These are phyloP conservation scores for Cancer borealis DNA, from an alignment of 2,888 invertebrate species.

Conservation along the genomic window DNA sequence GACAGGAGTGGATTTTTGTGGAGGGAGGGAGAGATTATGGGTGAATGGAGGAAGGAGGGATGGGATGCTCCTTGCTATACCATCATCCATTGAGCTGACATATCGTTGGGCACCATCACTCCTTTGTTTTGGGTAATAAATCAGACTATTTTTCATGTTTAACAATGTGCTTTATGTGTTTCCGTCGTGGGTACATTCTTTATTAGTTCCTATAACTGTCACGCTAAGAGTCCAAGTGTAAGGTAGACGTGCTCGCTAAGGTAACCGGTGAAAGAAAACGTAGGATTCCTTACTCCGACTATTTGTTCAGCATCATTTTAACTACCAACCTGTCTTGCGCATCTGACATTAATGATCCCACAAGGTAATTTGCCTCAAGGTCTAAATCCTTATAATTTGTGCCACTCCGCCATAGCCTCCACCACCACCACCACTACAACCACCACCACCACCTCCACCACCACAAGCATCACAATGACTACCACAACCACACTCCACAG, in stretches of 20 bases:
- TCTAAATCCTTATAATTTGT: constrained; percentile 12
- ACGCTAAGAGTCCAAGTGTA: not conserved
- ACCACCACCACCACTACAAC: not conserved
- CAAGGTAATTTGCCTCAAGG: constrained; percentile 38
- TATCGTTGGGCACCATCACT: not conserved
- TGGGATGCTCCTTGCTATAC: not conserved
- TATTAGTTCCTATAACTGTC: constrained; percentile 23
- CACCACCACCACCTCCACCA: not conserved
- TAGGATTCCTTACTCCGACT: not conserved
- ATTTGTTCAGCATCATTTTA: constrained; percentile 38
- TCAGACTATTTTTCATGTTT: not conserved
- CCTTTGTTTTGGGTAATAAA: not conserved
- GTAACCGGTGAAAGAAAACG: constrained; percentile 22
- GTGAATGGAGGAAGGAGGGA: not conserved
- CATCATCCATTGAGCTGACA: constrained; percentile 9
- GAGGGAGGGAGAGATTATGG: not conserved
- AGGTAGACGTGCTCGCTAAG: not conserved
- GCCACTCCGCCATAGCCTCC: not conserved
- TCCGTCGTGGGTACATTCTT: not conserved
- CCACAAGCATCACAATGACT: not conserved
- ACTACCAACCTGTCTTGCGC: constrained; percentile 23
- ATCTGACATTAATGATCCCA: constrained; percentile 7
- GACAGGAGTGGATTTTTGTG: not conserved
- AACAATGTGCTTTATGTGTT: not conserved
- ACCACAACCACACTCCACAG: not conserved